Base-by-base conservation (phyloP, 2,888 invertebrate genomes). In the Caenorhabditis sulstoni region DNA sequence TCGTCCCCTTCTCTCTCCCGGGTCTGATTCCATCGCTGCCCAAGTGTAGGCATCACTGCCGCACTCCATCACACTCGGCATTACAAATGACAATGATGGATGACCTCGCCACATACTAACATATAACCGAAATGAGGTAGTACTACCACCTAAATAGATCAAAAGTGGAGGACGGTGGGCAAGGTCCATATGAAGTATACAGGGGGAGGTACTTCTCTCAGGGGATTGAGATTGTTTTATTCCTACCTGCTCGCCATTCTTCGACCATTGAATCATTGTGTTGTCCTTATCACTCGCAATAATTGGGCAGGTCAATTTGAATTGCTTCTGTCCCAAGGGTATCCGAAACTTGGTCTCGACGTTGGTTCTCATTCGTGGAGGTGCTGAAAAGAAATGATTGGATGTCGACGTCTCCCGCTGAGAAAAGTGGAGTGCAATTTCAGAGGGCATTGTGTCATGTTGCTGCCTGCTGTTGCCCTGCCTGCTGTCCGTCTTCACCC, bases 201-300 rank as follows among this genome's bases (percentile, higher is more conserved):
- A n/a, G n/a, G n/a, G n/a, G n/a, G n/a, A n/a, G n/a, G n/a, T n/a
- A n/a, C n/a, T n/a, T n/a, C n/a, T n/a, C n/a, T n/a, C n/a, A n/a
- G n/a, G n/a, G n/a, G n/a, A n/a, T n/a, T n/a, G n/a, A n/a, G n/a
- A n/a, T n/a, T n/a, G n/a, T n/a, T n/a, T n/a, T n/a, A n/a, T 12
- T 53, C 53, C n/a, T 53, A 85, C 85, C 82, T 85, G 81, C 59
- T 87, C 88, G 14, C 86, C 88, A 66, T 89, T 87, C 62, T 88
- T 87, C 57, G 79, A 84, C 89, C 89, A 89, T 71, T 85, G 82
- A 41, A 89, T 81, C 81, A 89, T 89, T 14, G 86, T 78, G 58
- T 77, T 83, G 47, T 86, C 86, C 53, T 84, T 84, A 7, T 82
- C 83, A 23, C 62, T 47, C n/a, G 77, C 62, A n/a, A 82, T 76